Evolutionary conservation across 1,140 invertebrate genomes (phyloP), one percentile per base, ranked within the genome.

Genomic region (Drosophila triauraria): DNA sequence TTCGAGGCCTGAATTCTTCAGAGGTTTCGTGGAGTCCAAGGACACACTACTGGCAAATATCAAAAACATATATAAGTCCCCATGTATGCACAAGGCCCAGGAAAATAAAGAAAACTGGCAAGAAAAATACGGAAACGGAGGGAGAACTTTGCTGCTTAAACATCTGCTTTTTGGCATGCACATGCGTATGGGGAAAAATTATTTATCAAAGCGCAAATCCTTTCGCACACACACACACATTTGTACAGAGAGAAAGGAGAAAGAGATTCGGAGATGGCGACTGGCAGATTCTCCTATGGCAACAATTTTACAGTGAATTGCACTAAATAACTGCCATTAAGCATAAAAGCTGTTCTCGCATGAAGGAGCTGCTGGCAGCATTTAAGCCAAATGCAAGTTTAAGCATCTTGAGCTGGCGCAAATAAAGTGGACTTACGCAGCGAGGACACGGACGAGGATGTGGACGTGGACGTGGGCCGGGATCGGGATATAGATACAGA

Each of bases 311-410:
- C 82, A 83, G 82, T 86, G 85, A 91, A 91, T 85, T 91, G 77
- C 87, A 87, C 87, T 91, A 91, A 91, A 91, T 87, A 91, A 91
- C 87, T 84, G 78, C 87, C 78, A 91, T 91, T 91, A 91, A 91
- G 82, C 79, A 91, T 91, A 91, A 91, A 91, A 91, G 83, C 83
- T 85, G 81, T 87, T 87, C 77, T 87, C 88, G 83, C 87, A 85
- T 91, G 88, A 91, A 91, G 76, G 83, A 82, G 71, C 71, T 76
- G 61, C 65, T 75, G 79, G 70, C 72, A 88, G 84, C 81, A 85
- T 88, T 90, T 90, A 88, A 84, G 84, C 85, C 85, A 90, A 90
- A 90, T 86, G 87, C 87, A 83, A 81, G 77, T 86, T 86, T 83
- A 91, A 91, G 87, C 80, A 72, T 83, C 83, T 88, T 87, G 71